Base-by-base conservation (phyloP, 2,888 invertebrate genomes). In the Eurois occulta region DNA sequence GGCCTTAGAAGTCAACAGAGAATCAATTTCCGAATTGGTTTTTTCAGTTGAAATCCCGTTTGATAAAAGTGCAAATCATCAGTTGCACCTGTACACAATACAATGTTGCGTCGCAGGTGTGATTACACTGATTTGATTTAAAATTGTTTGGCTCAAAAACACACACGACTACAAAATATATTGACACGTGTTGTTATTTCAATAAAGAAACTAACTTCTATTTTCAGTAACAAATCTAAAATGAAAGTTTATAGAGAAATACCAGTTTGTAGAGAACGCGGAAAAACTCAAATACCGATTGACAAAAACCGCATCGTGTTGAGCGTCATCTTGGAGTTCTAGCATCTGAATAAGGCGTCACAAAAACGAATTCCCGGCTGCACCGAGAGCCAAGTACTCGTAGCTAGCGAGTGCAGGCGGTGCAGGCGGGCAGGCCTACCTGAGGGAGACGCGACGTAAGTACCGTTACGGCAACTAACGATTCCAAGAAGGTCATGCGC, bases 401-500 rank as follows among this genome's bases (percentile, higher is more conserved):
- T 78, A 75, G 77, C 85, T 86, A 87, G 86, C 81, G 84, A 86
- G 79, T 72, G n/a, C 52, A 62, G 28, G 35, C 67, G 35, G 4
- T 35, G 21, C 62, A 24, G n/a, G 65, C 41, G 7, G 86, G 86
- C 89, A 85, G 82, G 90, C 78, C 91, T 96, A 96, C 96, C 95
- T 96, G 95, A 91, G 91, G 92, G 91, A 90, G 88, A 86, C 89
- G 87, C 90, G 87, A 84, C 89, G 86, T 79, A 86, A 91, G 93
- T 95, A 95, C 96, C 96, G 96, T 96, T 96, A 96, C 92, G 92
- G 92, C 91, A 91, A 92, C 92, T 92, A 94, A 92, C 94, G 90
- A 91, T 96, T 96, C 96, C 93, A 84, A 95, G 96, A 96, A 96
- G 96, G 96, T 95, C 95, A 96, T 94, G 94, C 94, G 93, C 94